These are phyloP conservation scores for Hedychridium roseum DNA, from an alignment of 2,888 invertebrate species.

Conservation along the genomic window DNA sequence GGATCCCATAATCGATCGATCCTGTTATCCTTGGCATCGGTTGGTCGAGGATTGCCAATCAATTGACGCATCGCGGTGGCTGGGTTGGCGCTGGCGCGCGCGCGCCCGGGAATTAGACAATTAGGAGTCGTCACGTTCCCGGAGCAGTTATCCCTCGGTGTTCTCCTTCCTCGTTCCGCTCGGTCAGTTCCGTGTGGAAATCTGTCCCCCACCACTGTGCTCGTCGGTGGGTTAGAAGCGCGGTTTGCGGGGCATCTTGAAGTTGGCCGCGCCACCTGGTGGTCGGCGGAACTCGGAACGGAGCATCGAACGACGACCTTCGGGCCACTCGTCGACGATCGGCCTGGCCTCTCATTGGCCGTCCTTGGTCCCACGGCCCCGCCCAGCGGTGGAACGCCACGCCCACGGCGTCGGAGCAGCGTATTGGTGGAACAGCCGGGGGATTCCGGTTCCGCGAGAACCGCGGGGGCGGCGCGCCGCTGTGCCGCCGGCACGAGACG, in stretches of 20 bases:
- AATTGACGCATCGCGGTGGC: conserved; percentile 58
- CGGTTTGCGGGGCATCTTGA: background rate
- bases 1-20: too few relatives aligned
- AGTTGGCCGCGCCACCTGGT: conserved; percentile 14
- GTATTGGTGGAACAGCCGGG: conserved; percentile 48
- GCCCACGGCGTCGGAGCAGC: conserved; percentile 36
- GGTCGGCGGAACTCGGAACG: background rate
- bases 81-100: too few relatives aligned
- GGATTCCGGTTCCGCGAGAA: conserved; percentile 49
- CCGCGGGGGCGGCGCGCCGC: conserved; percentile 56
- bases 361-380: conserved; percentile 24
- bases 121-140: conserved; percentile 63
- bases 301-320: background rate
- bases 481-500: conserved; percentile 9
- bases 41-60: conserved; percentile 54
- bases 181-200: background rate
- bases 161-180: background rate
- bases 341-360: conserved; percentile 37
- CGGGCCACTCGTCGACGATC: conserved; percentile 5
- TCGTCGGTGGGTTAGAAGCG: background rate
- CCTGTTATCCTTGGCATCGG: too few relatives aligned
- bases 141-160: conserved; percentile 32
- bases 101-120: conserved; percentile 63
- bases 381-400: conserved; percentile 46
- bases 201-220: background rate